Evolutionary conservation across 2,888 invertebrate species (phyloP), one percentile per base, ranked within the genome.

Genomic region (Temnothorax ravouxi): DNA sequence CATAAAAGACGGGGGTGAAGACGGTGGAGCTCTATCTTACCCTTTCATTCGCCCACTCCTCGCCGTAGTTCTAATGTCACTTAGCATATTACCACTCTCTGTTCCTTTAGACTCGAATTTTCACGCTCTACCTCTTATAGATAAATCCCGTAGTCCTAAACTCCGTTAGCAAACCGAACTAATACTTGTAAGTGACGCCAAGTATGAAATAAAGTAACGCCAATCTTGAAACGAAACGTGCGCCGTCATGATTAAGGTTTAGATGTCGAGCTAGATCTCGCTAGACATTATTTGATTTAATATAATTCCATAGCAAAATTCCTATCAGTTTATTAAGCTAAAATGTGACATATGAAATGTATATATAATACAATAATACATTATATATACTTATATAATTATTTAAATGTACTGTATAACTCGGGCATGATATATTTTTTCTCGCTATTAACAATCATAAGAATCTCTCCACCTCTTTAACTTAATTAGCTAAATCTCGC

Each of bases 1-100:
- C 64, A 85, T 82, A 84, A 88, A 88, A 87, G 88, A 80, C 59
- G 85, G 72, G 67, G 75, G 41, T 62, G 83, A 85, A 66, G 83
- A 85, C 84, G 83, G 74, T 83, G 84, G 85, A 86, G 88, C 88
- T 88, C 86, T 85, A 88, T 88, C 88, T 87, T 87, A 86, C 86
- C 86, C 81, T 61, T 87, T 88, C 85, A 86, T 79, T 77, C 54
- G 50, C 77, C 72, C 87, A 83, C 80, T 86, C 85, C 84, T 83
- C 83, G 67, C 85, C 72, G 76, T 47, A 47, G 66, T 67, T 47
- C 85, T 83, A 84, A 84, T 85, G 74, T 84, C 83, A 84, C 59
- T 87, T 79, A 86, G 76, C 82, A 83, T 80, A 76, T 87, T 75
- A 47, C 84, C 79, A 66, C 66, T 79, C 82, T 54, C 83, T 67